A percentile compares a stretch with the other conserved stretches of the same genome.
Evolutionary conservation across 92 coral and sea anemone species (phyloP).

Genomic region (Muricea muricata): DNA sequence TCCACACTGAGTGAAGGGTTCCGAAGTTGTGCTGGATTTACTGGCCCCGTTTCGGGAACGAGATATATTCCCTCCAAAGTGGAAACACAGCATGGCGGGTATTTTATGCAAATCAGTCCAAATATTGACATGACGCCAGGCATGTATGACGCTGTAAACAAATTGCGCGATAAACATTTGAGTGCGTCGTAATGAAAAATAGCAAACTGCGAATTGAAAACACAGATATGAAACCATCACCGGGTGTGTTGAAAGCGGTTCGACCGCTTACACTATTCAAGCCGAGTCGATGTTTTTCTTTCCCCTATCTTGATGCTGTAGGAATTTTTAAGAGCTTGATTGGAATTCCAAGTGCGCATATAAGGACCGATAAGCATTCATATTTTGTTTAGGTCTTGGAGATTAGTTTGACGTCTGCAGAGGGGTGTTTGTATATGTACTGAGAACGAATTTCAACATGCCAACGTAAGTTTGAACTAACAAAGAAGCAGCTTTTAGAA

Average conservation of each 20-base stretch:
- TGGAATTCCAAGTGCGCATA: not conserved
- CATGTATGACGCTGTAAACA: not conserved
- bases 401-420: not conserved
- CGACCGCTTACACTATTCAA: not conserved
- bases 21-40: not conserved
- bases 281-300: not conserved
- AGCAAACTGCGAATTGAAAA: not conserved
- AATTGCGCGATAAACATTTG: constrained; percentile 1
- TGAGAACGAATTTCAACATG: no score
- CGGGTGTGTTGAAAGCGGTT: not conserved
- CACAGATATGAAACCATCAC: constrained; percentile 7
- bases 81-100: not conserved
- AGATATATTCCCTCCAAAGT: not conserved
- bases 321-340: not conserved
- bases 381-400: not conserved
- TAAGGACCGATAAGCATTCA: not conserved
- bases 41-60: no score
- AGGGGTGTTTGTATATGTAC: not conserved
- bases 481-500: no score
- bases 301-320: not conserved
- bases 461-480: no score
- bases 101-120: not conserved
- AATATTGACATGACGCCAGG: no score
- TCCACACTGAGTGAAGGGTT: no score
- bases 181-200: not conserved